A percentile compares a stretch with the other conserved stretches of the same genome.
phyloP scores from a whole-genome alignment of 2,888 invertebrate species.

The Patella ulyssiponensis region DNA sequence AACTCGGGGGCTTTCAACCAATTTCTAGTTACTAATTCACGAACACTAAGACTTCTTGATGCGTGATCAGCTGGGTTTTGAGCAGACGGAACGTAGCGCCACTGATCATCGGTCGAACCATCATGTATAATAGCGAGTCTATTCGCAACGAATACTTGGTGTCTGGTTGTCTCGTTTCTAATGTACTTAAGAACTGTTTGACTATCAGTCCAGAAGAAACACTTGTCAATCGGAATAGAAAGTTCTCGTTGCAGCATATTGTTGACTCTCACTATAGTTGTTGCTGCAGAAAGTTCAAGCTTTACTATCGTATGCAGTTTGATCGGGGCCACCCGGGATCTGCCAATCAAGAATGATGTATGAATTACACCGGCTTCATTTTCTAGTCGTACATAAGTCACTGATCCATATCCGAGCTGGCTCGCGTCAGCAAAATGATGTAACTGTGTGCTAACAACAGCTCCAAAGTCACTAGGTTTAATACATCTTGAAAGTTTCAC shows the following conservation, averaged over 20 bases:
- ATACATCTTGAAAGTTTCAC: no score
- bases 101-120: slow-evolving; percentile 4
- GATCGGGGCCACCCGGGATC: slow-evolving; percentile 14
- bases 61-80: not conserved
- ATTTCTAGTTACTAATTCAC: not conserved
- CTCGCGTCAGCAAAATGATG: no score
- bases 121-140: slow-evolving; percentile 6
- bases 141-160: slow-evolving; percentile 17
- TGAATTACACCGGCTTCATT: not conserved
- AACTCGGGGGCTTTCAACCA: not conserved
- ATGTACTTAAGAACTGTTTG: slow-evolving; percentile 15
- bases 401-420: no score
- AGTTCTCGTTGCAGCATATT: slow-evolving; percentile 4
- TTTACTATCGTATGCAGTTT: slow-evolving; percentile 12
- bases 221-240: not conserved
- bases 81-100: not conserved
- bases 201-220: slow-evolving; percentile 24
- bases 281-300: slow-evolving; percentile 16
- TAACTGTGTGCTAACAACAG: no score
- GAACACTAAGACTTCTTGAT: not conserved
- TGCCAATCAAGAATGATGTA: slow-evolving; percentile 20
- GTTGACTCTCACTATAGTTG: slow-evolving; percentile 13
- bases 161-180: slow-evolving; percentile 13
- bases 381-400: no score
- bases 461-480: no score